phyloP scores from a whole-genome alignment of 2,797 vertebrate genomes.

The Urosaurus nigricauda region DNA sequence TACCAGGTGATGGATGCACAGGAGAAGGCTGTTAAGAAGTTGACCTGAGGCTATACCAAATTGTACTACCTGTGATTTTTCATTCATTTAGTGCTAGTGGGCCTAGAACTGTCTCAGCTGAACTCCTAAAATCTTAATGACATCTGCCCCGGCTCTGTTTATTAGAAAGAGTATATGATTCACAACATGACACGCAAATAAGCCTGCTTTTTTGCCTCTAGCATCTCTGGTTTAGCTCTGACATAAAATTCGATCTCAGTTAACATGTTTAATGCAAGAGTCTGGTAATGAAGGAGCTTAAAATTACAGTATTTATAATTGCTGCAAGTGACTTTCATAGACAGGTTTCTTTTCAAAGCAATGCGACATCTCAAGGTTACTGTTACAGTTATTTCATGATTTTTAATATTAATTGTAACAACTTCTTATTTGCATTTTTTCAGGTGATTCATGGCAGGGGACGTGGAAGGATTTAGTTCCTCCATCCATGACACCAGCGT shows the following conservation, averaged over 20 bases:
- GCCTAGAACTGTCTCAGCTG: background rate
- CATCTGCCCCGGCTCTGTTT: background rate
- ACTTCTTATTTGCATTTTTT: conserved; percentile 74
- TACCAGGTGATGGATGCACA: background rate
- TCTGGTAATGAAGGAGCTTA: background rate
- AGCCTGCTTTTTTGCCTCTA: background rate
- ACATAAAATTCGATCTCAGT: background rate
- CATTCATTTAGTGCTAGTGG: background rate
- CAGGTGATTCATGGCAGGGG: conserved; percentile 98
- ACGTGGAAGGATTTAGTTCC: conserved; percentile 99
- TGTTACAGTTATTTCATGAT: background rate
- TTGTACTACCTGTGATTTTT: background rate
- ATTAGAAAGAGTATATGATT: background rate
- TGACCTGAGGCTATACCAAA: background rate
- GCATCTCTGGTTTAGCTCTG: background rate
- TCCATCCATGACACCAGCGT: conserved; percentile 98
- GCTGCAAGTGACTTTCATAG: background rate
- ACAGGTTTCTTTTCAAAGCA: background rate
- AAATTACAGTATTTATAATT: background rate
- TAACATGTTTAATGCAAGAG: background rate
- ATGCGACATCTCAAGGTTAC: background rate
- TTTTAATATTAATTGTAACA: conserved; percentile 56
- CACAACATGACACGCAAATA: background rate
- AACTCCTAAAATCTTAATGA: background rate
- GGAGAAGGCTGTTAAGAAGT: background rate